Conservation (phyloP, 2,888 invertebrate genomes). For the Sarcophaga carnaria region DNA sequence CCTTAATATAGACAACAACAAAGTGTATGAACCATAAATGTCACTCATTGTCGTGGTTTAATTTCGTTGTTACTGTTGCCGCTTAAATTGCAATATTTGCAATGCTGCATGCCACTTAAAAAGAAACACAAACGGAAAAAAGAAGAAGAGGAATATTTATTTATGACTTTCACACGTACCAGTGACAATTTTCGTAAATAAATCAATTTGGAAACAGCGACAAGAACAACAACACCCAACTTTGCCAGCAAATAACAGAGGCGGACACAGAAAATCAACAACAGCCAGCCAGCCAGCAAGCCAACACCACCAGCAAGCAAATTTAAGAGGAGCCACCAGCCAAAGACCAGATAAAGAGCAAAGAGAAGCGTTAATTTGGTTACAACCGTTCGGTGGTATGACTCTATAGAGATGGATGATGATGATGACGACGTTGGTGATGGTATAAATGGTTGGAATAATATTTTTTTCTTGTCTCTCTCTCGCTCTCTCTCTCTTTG, state of each 20-base stretch:
- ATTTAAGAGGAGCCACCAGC: conserved; percentile 6
- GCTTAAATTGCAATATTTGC: conserved; percentile 40
- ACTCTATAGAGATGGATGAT: neutral
- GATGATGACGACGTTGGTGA: neutral
- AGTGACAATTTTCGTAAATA: conserved; percentile 68
- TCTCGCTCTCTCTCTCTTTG: too few relatives aligned
- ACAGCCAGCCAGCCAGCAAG: conserved; percentile 1
- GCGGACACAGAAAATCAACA: neutral
- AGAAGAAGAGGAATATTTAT: conserved; percentile 53
- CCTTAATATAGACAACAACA: conserved; percentile 24
- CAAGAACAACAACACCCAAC: neutral
- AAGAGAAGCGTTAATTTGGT: conserved; percentile 64
- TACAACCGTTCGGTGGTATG: conserved; percentile 25
- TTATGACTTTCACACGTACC: conserved; percentile 68
- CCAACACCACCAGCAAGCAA: neutral
- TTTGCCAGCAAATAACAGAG: neutral
- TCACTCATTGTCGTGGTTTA: conserved; percentile 36
- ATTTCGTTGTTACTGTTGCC: neutral
- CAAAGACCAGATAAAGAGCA: conserved; percentile 18
- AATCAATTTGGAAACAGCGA: conserved; percentile 63
- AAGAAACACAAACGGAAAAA: conserved; percentile 23
- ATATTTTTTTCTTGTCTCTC: conserved; percentile 28
- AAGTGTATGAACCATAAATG: conserved; percentile 67
- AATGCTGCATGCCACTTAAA: neutral
- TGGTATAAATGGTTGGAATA: conserved; percentile 38